phyloP scores from a whole-genome alignment of 2,797 vertebrate genomes.

The Pipistrellus nathusii region DNA sequence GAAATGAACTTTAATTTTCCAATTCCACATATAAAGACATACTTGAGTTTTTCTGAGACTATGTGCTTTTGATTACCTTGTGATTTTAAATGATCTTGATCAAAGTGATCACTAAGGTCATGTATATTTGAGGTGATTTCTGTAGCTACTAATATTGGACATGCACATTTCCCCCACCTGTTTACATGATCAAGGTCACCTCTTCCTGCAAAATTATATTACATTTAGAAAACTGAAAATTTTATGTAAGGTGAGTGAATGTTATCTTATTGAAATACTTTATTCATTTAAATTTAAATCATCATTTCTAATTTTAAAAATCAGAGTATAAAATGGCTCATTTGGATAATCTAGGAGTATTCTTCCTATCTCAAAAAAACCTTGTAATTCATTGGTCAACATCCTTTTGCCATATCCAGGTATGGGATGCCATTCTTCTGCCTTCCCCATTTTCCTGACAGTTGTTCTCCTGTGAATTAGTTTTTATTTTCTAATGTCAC shows the following conservation, averaged over 20 bases:
- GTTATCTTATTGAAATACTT: neutral
- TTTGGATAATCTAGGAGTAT: neutral
- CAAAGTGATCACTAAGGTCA: neutral
- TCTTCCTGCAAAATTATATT: neutral
- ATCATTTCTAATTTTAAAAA: neutral
- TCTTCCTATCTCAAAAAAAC: neutral
- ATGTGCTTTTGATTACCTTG: neutral
- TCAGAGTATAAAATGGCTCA: neutral
- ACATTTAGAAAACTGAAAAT: neutral
- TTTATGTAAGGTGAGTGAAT: neutral
- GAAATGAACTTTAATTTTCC: conserved; percentile 53
- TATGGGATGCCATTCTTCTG: neutral
- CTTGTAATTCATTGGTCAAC: neutral
- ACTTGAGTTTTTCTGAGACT: conserved; percentile 50
- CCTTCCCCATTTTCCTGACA: neutral
- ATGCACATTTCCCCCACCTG: conserved; percentile 1
- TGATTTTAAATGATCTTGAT: neutral
- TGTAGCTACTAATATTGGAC: neutral
- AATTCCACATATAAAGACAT: conserved; percentile 41
- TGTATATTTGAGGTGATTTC: neutral
- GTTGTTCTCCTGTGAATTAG: neutral
- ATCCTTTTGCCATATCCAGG: neutral
- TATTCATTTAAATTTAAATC: neutral
- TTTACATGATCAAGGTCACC: neutral
- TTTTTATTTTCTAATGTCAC: neutral